phyloP scores from a whole-genome alignment of 1,140 invertebrate genomes.

The Probaryconus sp. region DNA sequence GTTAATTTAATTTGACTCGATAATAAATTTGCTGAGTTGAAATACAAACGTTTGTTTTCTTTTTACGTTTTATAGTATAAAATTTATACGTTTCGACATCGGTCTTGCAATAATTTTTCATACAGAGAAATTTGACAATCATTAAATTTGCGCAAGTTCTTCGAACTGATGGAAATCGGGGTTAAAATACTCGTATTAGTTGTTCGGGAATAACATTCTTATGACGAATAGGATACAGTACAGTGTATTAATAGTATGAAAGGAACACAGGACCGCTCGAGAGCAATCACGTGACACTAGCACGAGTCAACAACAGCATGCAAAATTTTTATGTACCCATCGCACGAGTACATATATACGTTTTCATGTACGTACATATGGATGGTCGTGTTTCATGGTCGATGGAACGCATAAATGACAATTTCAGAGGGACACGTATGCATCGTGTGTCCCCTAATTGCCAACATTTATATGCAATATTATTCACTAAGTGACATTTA shows the following conservation, averaged over 20 bases:
- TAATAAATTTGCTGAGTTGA: too few species aligned
- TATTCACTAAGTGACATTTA: constrained; percentile 6
- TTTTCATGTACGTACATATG: not conserved
- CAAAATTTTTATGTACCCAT: not conserved
- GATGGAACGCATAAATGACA: constrained; percentile 29
- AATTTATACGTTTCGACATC: too few species aligned
- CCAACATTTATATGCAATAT: not conserved
- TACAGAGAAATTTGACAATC: constrained; percentile 7
- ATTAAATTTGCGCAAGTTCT: constrained; percentile 3
- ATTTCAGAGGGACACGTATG: constrained; percentile 11
- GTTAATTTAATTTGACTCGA: too few species aligned
- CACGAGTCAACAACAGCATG: constrained; percentile 5
- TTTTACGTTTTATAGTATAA: too few species aligned
- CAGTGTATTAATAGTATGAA: constrained; percentile 12
- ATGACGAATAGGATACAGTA: constrained; percentile 16
- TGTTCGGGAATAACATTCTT: constrained; percentile 21
- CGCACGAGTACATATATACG: not conserved
- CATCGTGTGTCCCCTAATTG: constrained; percentile 12
- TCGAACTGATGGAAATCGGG: constrained; percentile 18
- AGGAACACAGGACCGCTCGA: constrained; percentile 2
- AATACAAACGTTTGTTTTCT: too few species aligned
- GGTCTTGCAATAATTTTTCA: too few species aligned
- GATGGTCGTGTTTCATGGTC: constrained; percentile 7
- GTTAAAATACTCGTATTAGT: constrained; percentile 26
- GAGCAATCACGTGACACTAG: constrained; percentile 5